Conservation (phyloP, 2,888 invertebrate species). For the Dyspetes luteomarginatus region DNA sequence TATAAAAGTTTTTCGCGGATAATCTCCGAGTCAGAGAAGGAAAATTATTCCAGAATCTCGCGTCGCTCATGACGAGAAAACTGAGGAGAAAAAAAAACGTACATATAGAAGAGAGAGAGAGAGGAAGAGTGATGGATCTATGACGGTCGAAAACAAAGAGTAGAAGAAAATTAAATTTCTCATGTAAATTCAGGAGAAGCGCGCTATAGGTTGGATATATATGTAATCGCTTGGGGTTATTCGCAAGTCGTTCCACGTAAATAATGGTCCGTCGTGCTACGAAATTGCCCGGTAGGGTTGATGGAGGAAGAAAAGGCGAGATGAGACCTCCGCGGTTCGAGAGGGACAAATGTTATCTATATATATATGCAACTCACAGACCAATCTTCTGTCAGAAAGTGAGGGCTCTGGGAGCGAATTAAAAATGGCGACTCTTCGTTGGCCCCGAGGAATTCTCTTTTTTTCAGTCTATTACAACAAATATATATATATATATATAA, state of each 20-base stretch:
- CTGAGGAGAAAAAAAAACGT: slow-evolving; percentile 40
- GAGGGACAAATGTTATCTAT: slow-evolving; percentile 25
- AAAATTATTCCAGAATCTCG: slow-evolving; percentile 20
- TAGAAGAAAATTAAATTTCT: slow-evolving; percentile 72
- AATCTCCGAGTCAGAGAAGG: neutral
- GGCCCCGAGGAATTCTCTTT: slow-evolving; percentile 48
- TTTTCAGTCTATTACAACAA: slow-evolving; percentile 33
- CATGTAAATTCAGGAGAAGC: slow-evolving; percentile 73
- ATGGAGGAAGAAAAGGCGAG: neutral
- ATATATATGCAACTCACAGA: slow-evolving; percentile 5
- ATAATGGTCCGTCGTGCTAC: slow-evolving; percentile 55
- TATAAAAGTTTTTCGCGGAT: slow-evolving; percentile 10
- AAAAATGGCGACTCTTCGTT: slow-evolving; percentile 63
- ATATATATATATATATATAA: neutral
- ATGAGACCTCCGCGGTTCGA: slow-evolving; percentile 15
- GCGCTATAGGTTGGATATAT: slow-evolving; percentile 6
- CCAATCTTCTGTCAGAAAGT: slow-evolving; percentile 36
- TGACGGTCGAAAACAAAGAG: slow-evolving; percentile 50
- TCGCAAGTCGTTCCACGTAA: slow-evolving; percentile 54
- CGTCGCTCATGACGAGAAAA: slow-evolving; percentile 10
- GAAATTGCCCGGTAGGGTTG: slow-evolving; percentile 55
- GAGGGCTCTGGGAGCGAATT: slow-evolving; percentile 43
- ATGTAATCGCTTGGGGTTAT: slow-evolving; percentile 50
- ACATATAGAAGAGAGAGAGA: slow-evolving; percentile 33
- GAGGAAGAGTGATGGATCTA: slow-evolving; percentile 32